Evolutionary conservation across 35 echinoderm and acorn worm genomes (phyloP).

Genomic region (Patiria miniata): DNA sequence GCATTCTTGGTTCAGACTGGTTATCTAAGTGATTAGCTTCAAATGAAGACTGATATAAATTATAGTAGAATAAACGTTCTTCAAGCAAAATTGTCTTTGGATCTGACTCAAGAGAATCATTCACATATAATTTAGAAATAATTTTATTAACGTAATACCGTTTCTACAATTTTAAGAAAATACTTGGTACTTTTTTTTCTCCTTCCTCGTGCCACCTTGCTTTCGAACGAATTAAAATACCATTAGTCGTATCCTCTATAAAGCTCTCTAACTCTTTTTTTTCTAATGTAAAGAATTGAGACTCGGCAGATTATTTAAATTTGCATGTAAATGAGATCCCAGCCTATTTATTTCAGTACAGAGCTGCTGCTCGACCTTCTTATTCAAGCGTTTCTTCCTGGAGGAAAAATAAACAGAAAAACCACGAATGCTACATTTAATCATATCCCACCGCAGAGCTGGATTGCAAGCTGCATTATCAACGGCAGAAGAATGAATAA

Average conservation of each 20-base stretch:
- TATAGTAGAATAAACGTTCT: background rate
- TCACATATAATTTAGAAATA: constrained; percentile 12
- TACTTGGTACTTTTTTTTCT: constrained; percentile 38
- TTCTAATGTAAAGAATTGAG: background rate
- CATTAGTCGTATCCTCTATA: background rate
- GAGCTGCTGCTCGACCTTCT: background rate
- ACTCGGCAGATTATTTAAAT: background rate
- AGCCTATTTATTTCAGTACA: background rate
- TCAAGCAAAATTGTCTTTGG: background rate
- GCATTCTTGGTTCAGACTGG: too few relatives aligned
- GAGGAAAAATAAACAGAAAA: background rate
- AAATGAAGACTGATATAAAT: background rate
- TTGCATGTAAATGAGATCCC: background rate
- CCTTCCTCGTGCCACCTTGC: constrained; percentile 18
- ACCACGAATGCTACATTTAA: constrained; percentile 1
- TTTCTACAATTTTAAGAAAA: constrained; percentile 41
- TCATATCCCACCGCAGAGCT: background rate
- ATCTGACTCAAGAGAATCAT: background rate
- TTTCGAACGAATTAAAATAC: constrained; percentile 34
- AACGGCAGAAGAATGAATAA: background rate
- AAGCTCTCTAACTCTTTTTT: background rate
- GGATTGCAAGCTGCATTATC: background rate
- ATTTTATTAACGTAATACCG: constrained; percentile 33
- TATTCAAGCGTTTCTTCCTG: background rate
- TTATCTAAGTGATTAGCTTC: background rate